A percentile compares a stretch with the other conserved stretches of the same genome.
These are phyloP conservation scores for Tetragonula carbonaria DNA, from an alignment of 2,888 invertebrate species.

Conservation along the genomic window DNA sequence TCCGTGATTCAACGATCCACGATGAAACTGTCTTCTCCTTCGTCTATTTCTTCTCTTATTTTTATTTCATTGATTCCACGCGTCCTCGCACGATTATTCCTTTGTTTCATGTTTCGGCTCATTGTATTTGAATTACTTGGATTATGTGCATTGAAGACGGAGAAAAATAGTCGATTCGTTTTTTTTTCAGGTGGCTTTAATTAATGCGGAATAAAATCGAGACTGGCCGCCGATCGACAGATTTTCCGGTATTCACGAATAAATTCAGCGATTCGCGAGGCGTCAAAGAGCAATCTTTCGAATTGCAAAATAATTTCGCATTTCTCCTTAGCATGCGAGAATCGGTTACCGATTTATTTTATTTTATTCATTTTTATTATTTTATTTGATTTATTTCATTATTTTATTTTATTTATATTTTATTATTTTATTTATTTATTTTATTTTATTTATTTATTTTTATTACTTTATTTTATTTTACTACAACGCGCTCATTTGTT, in stretches of 20 bases:
- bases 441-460: conserved; percentile 26
- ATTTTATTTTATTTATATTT: too few relatives aligned
- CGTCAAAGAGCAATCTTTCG: conserved; percentile 19
- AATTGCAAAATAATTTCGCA: conserved; percentile 39
- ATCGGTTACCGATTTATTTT: conserved; percentile 7
- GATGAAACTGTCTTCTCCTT: neutral
- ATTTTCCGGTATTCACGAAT: conserved; percentile 21
- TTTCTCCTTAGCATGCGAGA: conserved; percentile 1
- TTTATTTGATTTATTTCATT: too few relatives aligned
- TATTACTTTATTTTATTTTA: conserved; percentile 30
- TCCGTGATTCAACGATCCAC: neutral
- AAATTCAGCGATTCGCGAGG: conserved; percentile 4
- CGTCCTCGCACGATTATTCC: too few relatives aligned
- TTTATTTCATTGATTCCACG: neutral
- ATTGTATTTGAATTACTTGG: conserved; percentile 18
- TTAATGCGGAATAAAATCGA: conserved; percentile 20
- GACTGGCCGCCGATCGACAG: neutral
- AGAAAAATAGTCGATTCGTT: conserved; percentile 9
- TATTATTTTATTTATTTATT: conserved; percentile 28
- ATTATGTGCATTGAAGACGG: neutral
- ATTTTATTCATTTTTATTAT: too few relatives aligned
- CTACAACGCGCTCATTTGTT: conserved; percentile 20
- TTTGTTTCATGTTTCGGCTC: neutral
- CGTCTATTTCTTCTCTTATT: neutral
- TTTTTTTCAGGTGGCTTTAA: conserved; percentile 13